Conservation (phyloP, 2,888 invertebrate genomes). For the Bruchidius siliquastri region DNA sequence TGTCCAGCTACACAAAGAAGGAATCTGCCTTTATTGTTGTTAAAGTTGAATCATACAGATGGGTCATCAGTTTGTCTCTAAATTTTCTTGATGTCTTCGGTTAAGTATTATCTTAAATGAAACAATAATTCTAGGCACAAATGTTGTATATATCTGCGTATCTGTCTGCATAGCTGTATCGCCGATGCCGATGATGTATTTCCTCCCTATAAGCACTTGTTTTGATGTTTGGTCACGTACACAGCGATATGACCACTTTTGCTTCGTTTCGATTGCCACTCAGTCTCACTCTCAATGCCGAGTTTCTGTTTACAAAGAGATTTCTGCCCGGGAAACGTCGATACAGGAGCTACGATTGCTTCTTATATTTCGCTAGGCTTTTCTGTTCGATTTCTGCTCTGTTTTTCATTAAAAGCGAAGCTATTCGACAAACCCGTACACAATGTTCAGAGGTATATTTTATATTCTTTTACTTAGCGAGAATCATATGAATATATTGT, state of each 20-base stretch:
- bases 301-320: neutral
- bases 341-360: neutral
- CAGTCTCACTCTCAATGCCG: neutral
- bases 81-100: too few relatives aligned
- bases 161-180: neutral
- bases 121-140: too few relatives aligned
- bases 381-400: neutral
- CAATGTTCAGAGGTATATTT: too few relatives aligned
- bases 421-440: neutral
- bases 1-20: too few relatives aligned
- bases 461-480: too few relatives aligned
- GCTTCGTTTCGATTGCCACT: neutral
- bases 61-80: too few relatives aligned
- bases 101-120: too few relatives aligned
- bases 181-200: neutral
- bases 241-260: constrained; percentile 22
- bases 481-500: too few relatives aligned
- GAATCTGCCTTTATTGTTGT: too few relatives aligned
- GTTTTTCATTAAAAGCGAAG: neutral
- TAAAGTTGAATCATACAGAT: too few relatives aligned
- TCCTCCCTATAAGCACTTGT: constrained; percentile 1
- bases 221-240: constrained; percentile 39
- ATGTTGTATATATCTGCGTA: too few relatives aligned
- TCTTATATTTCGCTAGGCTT: neutral
- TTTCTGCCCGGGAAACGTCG: neutral